These are phyloP conservation scores for Sternarchorhynchus goeldii DNA, from an alignment of 2,797 vertebrate species.

Conservation along the genomic window DNA sequence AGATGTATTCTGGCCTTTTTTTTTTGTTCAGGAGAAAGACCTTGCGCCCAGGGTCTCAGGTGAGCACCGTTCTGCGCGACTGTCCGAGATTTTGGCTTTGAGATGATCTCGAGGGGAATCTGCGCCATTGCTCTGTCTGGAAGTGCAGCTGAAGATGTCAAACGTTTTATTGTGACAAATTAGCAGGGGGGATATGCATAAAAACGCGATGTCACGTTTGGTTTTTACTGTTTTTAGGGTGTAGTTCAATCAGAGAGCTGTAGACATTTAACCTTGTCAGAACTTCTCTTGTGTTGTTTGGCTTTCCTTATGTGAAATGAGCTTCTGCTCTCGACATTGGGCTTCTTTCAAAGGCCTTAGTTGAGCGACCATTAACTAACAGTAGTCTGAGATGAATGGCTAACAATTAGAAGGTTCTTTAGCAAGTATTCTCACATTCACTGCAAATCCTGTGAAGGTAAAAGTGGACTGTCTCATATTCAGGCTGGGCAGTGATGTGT, in stretches of 20 bases:
- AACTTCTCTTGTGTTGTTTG: too few species aligned
- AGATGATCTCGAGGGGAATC: neutral
- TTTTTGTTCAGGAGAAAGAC: slow-evolving; percentile 1
- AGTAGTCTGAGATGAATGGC: too few species aligned
- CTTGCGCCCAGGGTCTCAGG: slow-evolving; percentile 7
- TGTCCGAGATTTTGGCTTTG: neutral
- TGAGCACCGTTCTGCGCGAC: neutral
- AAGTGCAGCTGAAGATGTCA: neutral
- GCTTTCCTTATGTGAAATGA: too few species aligned
- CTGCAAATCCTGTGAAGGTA: too few species aligned
- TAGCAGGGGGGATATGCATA: neutral
- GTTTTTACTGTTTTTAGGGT: too few species aligned
- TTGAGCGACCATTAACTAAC: too few species aligned
- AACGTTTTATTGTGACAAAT: neutral
- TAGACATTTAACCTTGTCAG: too few species aligned
- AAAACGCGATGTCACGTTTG: neutral
- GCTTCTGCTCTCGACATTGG: too few species aligned
- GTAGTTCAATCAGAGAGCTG: too few species aligned
- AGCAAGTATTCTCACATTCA: too few species aligned
- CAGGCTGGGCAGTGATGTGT: neutral
- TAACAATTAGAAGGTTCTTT: too few species aligned
- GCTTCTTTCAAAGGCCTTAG: too few species aligned
- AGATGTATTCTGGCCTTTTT: slow-evolving; percentile 17
- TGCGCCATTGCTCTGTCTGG: neutral
- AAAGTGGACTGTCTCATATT: neutral